phyloP scores from a whole-genome alignment of 2,888 invertebrate species.

The Ophraella communa region DNA sequence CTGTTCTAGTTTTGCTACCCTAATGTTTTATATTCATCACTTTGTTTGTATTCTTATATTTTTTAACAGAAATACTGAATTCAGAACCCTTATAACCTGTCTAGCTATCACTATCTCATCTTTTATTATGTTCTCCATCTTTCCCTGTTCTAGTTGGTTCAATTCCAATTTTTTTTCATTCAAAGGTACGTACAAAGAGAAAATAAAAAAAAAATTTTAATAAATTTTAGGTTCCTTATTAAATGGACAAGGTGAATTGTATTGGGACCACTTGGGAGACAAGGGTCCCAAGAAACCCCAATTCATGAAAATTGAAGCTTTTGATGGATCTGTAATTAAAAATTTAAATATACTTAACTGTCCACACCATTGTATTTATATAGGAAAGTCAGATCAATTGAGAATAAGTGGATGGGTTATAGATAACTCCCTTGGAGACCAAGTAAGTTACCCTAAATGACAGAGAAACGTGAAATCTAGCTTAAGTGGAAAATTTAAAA shows the following conservation, averaged over 20 bases:
- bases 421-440: constrained; percentile 35
- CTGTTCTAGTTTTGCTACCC: no score
- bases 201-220: no score
- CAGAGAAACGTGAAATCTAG: no score
- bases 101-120: no score
- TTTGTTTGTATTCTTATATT: no score
- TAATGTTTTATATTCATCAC: no score
- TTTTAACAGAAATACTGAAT: no score
- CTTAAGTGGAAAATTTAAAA: no score
- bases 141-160: no score
- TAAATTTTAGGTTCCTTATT: constrained; percentile 32
- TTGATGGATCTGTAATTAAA: constrained; percentile 30
- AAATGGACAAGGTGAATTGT: constrained; percentile 39
- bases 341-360: constrained; percentile 37
- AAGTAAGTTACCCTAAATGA: constrained; percentile 24
- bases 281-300: constrained; percentile 38
- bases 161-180: not conserved
- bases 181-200: no score
- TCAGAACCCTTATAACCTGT: no score
- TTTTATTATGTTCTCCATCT: no score
- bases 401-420: constrained; percentile 35
- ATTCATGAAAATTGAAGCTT: constrained; percentile 36
- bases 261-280: constrained; percentile 41
- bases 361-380: constrained; percentile 37
- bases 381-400: constrained; percentile 35